A percentile compares a stretch with the other conserved stretches of the same genome.
These are phyloP conservation scores for Ceyx erithaca DNA, from an alignment of 2,797 vertebrate genomes.

Conservation along the genomic window DNA sequence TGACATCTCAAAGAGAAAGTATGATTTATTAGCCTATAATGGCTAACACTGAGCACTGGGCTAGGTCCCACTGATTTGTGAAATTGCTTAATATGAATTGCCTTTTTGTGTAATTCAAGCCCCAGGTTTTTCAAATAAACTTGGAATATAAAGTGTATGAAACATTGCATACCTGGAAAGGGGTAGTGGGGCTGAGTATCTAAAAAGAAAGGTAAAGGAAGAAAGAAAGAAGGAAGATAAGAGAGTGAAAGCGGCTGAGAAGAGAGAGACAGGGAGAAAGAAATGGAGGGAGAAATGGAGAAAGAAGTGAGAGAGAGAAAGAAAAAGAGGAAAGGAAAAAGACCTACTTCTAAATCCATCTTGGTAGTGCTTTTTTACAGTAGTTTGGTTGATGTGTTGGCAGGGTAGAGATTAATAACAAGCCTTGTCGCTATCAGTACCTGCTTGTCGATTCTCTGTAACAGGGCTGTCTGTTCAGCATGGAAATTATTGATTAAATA, in stretches of 20 bases:
- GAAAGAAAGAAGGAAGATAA: background rate
- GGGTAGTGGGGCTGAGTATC: constrained; percentile 52
- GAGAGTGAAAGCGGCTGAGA: no score
- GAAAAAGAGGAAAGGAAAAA: background rate
- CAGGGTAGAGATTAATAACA: constrained; percentile 95
- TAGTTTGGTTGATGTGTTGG: constrained; percentile 90
- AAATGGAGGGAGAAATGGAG: no score
- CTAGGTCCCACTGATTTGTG: constrained; percentile 89
- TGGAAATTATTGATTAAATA: constrained; percentile 99
- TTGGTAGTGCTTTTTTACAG: constrained; percentile 88
- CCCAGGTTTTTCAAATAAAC: constrained; percentile 81
- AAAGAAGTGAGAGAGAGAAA: background rate
- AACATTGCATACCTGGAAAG: constrained; percentile 50
- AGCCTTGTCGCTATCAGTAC: constrained; percentile 90
- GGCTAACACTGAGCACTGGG: constrained; percentile 91
- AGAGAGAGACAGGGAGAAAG: background rate
- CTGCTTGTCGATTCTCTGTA: constrained; percentile 94
- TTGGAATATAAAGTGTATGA: constrained; percentile 66
- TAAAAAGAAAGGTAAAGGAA: background rate
- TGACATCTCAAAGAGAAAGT: constrained; percentile 95
- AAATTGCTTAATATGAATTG: constrained; percentile 90
- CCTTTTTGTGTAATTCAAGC: constrained; percentile 77
- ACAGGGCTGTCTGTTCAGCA: constrained; percentile 93
- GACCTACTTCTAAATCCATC: constrained; percentile 86
- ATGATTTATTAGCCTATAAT: constrained; percentile 97